Percentiles rank a stretch among this genome's conserved stretches.
Evolutionary conservation across 35 echinoderm and acorn worm species (phyloP).

Genomic region (Apostichopus japonicus): DNA sequence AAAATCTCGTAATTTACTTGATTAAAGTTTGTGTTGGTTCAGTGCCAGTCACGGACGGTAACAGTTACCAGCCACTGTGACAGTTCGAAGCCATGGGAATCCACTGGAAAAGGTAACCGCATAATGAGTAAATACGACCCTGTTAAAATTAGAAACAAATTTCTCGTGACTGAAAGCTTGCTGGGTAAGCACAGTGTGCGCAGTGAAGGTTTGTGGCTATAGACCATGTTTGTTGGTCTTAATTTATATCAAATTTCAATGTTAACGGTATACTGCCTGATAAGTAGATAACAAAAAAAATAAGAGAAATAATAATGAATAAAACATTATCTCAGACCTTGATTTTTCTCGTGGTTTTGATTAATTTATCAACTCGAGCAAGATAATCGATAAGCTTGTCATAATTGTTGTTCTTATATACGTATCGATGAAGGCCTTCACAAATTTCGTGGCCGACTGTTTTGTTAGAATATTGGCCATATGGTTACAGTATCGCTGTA

Average conservation of each 20-base stretch:
- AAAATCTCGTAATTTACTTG: too few relatives aligned
- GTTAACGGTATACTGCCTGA: too few relatives aligned
- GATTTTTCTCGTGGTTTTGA: background rate
- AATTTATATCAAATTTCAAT: background rate
- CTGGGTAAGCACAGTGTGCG: background rate
- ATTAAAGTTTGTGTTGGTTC: too few relatives aligned
- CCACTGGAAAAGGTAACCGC: background rate
- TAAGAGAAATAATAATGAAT: background rate
- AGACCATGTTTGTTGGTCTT: background rate
- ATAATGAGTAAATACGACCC: constrained; percentile 13
- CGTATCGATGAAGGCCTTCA: too few relatives aligned
- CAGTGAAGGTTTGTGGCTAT: background rate
- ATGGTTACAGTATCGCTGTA: too few relatives aligned
- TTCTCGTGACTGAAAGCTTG: background rate
- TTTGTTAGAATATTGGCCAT: too few relatives aligned
- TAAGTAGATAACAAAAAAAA: background rate
- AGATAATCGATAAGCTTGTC: too few relatives aligned
- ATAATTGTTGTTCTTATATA: too few relatives aligned
- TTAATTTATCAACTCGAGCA: too few relatives aligned
- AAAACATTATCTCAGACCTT: background rate
- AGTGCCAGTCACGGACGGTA: background rate
- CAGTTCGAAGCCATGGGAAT: background rate
- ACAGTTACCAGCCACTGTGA: background rate
- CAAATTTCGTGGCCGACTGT: too few relatives aligned
- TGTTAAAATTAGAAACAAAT: constrained; percentile 38